Percentiles rank a stretch among this genome's conserved stretches.
Evolutionary conservation across 2,888 invertebrate genomes (phyloP).

Genomic region (Omphaloscelis lunosa): DNA sequence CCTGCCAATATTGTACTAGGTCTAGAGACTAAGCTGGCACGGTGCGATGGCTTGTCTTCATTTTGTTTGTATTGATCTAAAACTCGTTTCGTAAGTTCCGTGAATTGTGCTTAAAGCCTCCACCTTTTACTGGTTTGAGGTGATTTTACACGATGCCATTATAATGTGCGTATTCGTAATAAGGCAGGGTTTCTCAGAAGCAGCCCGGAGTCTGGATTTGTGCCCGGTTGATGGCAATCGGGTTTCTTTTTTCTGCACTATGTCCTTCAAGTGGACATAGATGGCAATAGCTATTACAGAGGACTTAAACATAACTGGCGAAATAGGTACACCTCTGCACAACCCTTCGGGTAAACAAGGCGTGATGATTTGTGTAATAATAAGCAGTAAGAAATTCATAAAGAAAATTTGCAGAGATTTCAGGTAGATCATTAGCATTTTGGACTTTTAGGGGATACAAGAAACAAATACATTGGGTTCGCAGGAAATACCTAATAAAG

Average conservation of each 20-base stretch:
- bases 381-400: neutral
- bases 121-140: neutral
- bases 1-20: conserved; percentile 11
- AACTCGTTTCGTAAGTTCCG: conserved; percentile 19
- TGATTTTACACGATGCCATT: neutral
- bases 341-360: too few species aligned
- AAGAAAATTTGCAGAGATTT: neutral
- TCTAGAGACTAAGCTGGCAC: neutral
- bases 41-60: too few species aligned
- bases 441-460: neutral
- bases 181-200: too few species aligned
- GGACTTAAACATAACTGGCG: too few species aligned
- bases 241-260: too few species aligned
- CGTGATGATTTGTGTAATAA: too few species aligned
- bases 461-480: neutral
- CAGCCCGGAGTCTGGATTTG: too few species aligned
- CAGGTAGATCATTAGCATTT: neutral
- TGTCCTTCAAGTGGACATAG: too few species aligned
- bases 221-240: too few species aligned
- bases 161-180: neutral
- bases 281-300: too few species aligned
- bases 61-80: neutral
- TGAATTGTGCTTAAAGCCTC: neutral
- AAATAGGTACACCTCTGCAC: too few species aligned
- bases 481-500: conserved; percentile 14